phyloP scores from a whole-genome alignment of 2,113 vertebrate species.

The Mesoclemmys tuberculata region DNA sequence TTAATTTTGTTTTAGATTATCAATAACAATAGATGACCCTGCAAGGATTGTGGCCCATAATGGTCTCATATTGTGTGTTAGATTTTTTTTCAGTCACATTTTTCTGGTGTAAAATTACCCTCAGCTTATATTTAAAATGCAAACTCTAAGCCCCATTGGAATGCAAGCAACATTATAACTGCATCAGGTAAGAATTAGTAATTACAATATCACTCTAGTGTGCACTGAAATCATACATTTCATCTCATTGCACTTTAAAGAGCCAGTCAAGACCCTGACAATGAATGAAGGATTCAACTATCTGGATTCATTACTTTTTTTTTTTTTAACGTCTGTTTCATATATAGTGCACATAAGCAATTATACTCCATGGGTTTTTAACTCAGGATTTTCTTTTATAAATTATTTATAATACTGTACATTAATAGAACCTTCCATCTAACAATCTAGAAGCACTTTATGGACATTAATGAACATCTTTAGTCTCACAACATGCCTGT shows the following conservation, averaged over 20 bases:
- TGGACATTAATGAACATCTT: neutral
- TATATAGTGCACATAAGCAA: neutral
- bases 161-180: constrained; percentile 31
- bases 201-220: constrained; percentile 1
- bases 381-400: neutral
- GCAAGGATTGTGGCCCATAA: neutral
- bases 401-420: neutral
- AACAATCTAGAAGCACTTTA: neutral
- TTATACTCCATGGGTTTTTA: constrained; percentile 6
- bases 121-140: constrained; percentile 40
- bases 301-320: neutral
- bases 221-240: constrained; percentile 45
- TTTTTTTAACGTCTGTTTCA: neutral
- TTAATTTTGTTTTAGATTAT: neutral
- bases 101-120: constrained; percentile 22
- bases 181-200: constrained; percentile 53
- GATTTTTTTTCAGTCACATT: neutral
- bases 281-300: neutral
- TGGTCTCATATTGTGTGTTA: neutral
- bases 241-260: constrained; percentile 31
- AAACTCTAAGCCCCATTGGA: constrained; percentile 45
- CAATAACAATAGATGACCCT: neutral
- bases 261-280: neutral
- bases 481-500: neutral
- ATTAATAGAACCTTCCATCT: neutral